Evolutionary conservation across 2,888 invertebrate genomes (phyloP).

Genomic region (Eupsilia transversa): DNA sequence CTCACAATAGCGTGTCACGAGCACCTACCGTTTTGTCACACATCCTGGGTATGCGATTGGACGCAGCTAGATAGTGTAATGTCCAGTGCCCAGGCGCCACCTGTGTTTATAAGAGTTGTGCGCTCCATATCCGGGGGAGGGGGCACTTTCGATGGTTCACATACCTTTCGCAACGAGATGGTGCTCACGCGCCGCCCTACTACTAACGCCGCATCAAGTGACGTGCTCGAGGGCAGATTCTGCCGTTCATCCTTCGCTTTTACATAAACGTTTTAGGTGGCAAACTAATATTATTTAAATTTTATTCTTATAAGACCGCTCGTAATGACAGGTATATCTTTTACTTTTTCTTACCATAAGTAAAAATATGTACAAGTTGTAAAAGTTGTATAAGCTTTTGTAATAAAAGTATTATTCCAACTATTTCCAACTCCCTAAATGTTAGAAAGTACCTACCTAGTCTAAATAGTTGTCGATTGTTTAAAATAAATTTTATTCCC

Average conservation of each 20-base stretch:
- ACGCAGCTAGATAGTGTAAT: constrained; percentile 84
- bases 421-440: background rate
- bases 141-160: constrained; percentile 90
- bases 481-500: background rate
- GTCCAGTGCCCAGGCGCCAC: constrained; percentile 86
- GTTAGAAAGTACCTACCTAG: background rate
- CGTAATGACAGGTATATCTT: too few relatives aligned
- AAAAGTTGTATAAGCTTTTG: too few relatives aligned
- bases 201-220: constrained; percentile 66
- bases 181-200: constrained; percentile 84
- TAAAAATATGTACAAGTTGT: too few relatives aligned
- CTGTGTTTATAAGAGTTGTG: constrained; percentile 89
- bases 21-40: constrained; percentile 88
- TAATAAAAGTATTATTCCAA: background rate
- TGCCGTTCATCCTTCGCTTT: constrained; percentile 33
- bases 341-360: too few relatives aligned
- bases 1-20: constrained; percentile 66
- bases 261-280: background rate
- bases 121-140: constrained; percentile 88
- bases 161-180: constrained; percentile 86
- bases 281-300: constrained; percentile 6
- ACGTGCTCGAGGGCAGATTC: constrained; percentile 73
- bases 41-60: constrained; percentile 84
- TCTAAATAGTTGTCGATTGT: background rate
- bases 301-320: too few relatives aligned